Conservation (phyloP, 2,797 vertebrate genomes). For the Epinephelus awoara region DNA sequence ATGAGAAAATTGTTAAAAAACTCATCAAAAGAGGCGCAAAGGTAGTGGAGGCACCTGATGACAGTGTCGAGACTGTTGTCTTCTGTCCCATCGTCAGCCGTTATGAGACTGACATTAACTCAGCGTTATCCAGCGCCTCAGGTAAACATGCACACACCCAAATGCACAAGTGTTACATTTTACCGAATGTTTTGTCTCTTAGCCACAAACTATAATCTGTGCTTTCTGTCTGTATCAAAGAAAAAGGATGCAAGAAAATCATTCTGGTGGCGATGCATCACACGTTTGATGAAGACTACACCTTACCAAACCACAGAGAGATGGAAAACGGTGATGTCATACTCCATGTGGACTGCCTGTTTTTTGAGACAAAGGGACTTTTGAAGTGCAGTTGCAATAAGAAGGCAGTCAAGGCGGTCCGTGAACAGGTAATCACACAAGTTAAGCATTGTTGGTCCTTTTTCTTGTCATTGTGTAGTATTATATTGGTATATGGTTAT, state of each 20-base stretch:
- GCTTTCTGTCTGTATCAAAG: slow-evolving; percentile 32
- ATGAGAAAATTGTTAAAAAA: slow-evolving; percentile 6
- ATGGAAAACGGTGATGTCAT: rapidly evolving
- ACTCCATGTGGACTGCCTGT: slow-evolving; percentile 63
- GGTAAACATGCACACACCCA: slow-evolving; percentile 41
- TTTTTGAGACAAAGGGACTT: slow-evolving; percentile 54
- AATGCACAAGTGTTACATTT: neutral
- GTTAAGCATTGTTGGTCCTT: neutral
- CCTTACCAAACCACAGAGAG: slow-evolving; percentile 11
- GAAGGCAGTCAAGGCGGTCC: neutral
- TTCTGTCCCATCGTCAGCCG: slow-evolving; percentile 69
- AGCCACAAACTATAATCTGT: neutral
- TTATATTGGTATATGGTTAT: neutral
- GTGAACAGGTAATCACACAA: slow-evolving; percentile 21
- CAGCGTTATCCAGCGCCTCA: slow-evolving; percentile 29
- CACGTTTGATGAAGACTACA: slow-evolving; percentile 52
- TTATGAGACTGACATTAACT: slow-evolving; percentile 43
- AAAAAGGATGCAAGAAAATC: rapidly evolving
- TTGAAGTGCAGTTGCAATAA: slow-evolving; percentile 24
- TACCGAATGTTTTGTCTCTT: neutral
- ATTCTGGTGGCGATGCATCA: slow-evolving; percentile 72
- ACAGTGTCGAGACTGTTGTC: neutral
- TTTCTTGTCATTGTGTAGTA: neutral
- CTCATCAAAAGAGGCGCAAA: slow-evolving; percentile 4
- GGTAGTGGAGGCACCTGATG: rapidly evolving